These are phyloP conservation scores for Andrena praecox DNA, from an alignment of 2,888 invertebrate species.

Conservation along the genomic window DNA sequence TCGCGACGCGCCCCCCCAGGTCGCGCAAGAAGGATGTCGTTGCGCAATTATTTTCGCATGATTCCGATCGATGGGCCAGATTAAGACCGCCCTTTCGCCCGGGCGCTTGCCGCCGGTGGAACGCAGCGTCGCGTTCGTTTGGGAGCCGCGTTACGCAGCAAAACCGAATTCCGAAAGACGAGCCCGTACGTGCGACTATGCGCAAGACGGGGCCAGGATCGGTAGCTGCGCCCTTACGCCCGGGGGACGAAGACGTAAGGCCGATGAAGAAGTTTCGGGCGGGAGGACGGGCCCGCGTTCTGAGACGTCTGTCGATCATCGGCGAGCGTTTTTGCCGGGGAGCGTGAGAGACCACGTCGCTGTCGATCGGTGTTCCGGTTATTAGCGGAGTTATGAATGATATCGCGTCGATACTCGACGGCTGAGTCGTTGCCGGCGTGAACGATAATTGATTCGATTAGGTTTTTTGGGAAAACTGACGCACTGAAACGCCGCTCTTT, in stretches of 20 bases:
- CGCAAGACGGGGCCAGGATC: conserved; percentile 8
- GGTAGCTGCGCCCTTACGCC: conserved; percentile 1
- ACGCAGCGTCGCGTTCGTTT: conserved; percentile 54
- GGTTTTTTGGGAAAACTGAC: neutral
- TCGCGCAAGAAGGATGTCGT: conserved; percentile 65
- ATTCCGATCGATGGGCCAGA: conserved; percentile 74
- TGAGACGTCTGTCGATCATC: conserved; percentile 58
- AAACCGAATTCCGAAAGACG: conserved; percentile 67
- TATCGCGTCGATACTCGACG: conserved; percentile 18
- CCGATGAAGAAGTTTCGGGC: conserved; percentile 50
- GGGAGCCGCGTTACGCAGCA: conserved; percentile 56
- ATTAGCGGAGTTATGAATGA: conserved; percentile 56
- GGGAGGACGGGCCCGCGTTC: neutral
- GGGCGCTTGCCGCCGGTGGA: conserved; percentile 43
- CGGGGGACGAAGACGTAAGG: conserved; percentile 49
- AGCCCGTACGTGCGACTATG: conserved; percentile 68
- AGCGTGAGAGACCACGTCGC: conserved; percentile 15
- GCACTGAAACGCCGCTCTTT: neutral
- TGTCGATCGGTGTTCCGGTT: conserved; percentile 49
- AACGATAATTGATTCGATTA: conserved; percentile 39
- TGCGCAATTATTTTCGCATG: conserved; percentile 78
- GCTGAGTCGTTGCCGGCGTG: conserved; percentile 8
- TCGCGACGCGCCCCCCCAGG: conserved; percentile 3
- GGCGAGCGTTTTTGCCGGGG: conserved; percentile 31
- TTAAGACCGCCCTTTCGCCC: conserved; percentile 69